Base-by-base conservation (phyloP, 2,797 vertebrate genomes). In the Sebastes nivosus region DNA sequence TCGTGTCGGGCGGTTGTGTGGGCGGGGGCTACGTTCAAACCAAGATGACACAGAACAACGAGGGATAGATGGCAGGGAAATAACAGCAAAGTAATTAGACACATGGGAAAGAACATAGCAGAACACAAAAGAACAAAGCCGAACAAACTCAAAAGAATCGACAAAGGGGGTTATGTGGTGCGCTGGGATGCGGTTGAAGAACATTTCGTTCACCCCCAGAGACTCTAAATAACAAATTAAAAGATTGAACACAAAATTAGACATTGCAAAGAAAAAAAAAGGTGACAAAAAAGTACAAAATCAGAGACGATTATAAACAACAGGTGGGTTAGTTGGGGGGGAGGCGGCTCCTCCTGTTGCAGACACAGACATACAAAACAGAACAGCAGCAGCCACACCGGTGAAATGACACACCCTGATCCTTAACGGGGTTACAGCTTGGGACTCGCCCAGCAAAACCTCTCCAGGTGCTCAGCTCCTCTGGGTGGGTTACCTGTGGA, bases 1-100 rank as follows among this genome's bases (percentile, higher is more conserved):
- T 99, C 97, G 80, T 95, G 97, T 93, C 97, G 97, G 90, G 96
- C 75, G 94, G 97, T 98, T 81, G 96, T 96, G 95, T 97, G 97
- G 96, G 96, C 96, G 64, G 96, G 96, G 88, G 95, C 99, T 99
- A 97, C 94, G 95, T 94, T 96, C 94, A 93, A 90, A 92, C 90
- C 92, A 77, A 77, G 90, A 88, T 61, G 90, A 92, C 77, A 91
- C 83, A 81, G 84, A 90, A 92, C 84, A 67, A 89, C 58, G 75
- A 71, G 76, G 87, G 83, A 88, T 77, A 93, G 88, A 87, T 92
- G 89, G 86, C 78, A 67, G 87, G 90, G 78, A 90, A 92, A 93
- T 85, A 88, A 94, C 87, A 86, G 89, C 72, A 89, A 93, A 88
- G 91, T 88, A 84, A 94, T 93, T 90, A 93, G 85, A 93, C 88